These are phyloP conservation scores for Gobio gobio DNA, from an alignment of 2,113 vertebrate genomes.

Conservation along the genomic window DNA sequence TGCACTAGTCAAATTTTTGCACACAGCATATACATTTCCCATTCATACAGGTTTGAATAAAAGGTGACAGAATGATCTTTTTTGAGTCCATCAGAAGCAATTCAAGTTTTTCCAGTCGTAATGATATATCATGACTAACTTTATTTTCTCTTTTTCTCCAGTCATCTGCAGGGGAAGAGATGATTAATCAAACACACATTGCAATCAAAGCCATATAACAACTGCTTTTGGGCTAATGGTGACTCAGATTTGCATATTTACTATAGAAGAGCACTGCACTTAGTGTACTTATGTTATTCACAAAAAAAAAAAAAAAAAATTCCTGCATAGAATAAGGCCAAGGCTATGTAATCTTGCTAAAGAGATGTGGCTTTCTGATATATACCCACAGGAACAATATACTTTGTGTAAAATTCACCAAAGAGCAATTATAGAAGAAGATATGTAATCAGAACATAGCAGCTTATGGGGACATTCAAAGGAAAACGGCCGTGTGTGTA, in stretches of 20 bases:
- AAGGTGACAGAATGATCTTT: neutral
- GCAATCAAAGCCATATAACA: neutral
- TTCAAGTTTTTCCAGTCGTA: neutral
- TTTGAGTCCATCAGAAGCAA: neutral
- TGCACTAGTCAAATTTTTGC: neutral
- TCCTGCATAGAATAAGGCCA: neutral
- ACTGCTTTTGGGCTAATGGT: neutral
- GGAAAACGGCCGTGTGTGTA: neutral
- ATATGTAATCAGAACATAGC: slow-evolving; percentile 44
- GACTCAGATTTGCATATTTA: neutral
- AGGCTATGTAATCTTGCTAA: neutral
- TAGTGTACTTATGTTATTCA: neutral
- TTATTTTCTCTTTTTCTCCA: neutral
- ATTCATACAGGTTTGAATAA: neutral
- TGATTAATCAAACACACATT: neutral
- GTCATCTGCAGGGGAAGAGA: neutral
- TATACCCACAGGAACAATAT: neutral
- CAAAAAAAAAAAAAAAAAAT: neutral
- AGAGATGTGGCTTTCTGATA: neutral
- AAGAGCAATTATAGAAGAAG: slow-evolving; percentile 6
- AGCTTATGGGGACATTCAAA: slow-evolving; percentile 34
- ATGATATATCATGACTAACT: neutral
- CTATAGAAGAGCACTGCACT: neutral
- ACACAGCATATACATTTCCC: neutral
- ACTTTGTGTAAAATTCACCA: neutral